Percentiles rank a stretch among this genome's conserved stretches.
phyloP scores from a whole-genome alignment of 2,113 vertebrate species.

The Benitochromis conjunctus region DNA sequence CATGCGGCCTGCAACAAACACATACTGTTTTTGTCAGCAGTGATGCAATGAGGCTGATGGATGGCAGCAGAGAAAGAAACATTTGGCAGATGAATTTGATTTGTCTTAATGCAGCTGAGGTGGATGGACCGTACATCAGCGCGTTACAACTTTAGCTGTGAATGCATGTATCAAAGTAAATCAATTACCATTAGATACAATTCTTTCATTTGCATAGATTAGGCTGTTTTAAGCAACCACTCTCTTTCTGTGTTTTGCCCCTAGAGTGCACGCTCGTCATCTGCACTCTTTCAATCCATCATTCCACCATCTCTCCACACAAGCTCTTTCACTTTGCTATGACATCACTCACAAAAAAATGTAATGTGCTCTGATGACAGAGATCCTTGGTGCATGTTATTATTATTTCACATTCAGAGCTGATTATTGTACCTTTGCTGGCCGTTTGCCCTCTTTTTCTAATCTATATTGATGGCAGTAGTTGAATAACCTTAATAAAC shows the following conservation, averaged over 20 bases:
- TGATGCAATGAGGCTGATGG: conserved; percentile 68
- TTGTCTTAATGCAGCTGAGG: conserved; percentile 52
- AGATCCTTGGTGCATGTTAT: not conserved
- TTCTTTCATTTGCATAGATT: conserved; percentile 72
- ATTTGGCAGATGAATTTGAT: conserved; percentile 70
- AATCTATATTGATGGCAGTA: not conserved
- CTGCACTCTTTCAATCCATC: conserved; percentile 2
- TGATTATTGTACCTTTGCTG: not conserved
- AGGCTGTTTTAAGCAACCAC: conserved; percentile 9
- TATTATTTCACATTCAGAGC: not conserved
- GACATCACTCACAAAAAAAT: conserved; percentile 10
- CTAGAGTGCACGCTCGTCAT: not conserved
- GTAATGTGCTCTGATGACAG: not conserved
- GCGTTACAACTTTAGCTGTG: conserved; percentile 3
- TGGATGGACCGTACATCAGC: conserved; percentile 12
- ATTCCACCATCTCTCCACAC: not conserved
- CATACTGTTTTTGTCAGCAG: conserved; percentile 27
- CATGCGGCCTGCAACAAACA: not conserved
- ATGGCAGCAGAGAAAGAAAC: conserved; percentile 55
- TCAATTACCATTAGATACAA: conserved; percentile 68
- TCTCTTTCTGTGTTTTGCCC: not conserved
- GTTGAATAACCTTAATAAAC: not conserved
- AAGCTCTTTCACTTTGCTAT: not conserved
- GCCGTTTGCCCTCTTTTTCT: not conserved
- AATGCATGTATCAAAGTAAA: conserved; percentile 61